Base-by-base conservation (phyloP, 92 coral and sea anemone genomes). In the Plumapathes pennacea region DNA sequence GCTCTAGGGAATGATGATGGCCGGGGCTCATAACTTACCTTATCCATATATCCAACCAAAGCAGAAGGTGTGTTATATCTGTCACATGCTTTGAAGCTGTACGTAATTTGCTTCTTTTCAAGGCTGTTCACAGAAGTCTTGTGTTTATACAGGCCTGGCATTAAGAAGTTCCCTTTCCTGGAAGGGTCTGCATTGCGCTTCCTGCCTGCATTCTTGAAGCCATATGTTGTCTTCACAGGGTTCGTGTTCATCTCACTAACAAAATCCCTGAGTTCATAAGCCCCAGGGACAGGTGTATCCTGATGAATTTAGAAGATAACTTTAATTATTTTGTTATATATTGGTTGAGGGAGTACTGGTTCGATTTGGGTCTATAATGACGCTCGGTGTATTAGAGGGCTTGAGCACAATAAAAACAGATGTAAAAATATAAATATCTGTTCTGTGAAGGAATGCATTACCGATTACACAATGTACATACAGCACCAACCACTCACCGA, bases 241-340 rank as follows among this genome's bases (percentile, higher is more conserved):
- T 92, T 92, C 6, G 68, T 63, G 21, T 76, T 62, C 50, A 84
- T 46, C 25, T 88, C 96, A 41, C 80, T 69, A 59, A 92, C 88
- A 74, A 92, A 92, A 38, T 92, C 84, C 54, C 80, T 73, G 10
- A 89, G 58, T 42, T 92, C 85, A 50, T 92, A 92, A 5, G 89
- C 52, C 3, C 98, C 98, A 41, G 98, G 98, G 39, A 88, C 90
- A 40, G 98, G 98, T 11, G 98, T 92, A 54, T 92, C 98, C 98
- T 92, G 14, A 39, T 22, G 18, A 8, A 5, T 2, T n/a, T 24
- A 3, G 28, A 52, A 30, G 17, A 13, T 11, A 28, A 51, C n/a
- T n/a, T n/a, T n/a, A n/a, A n/a, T n/a, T n/a, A n/a, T n/a, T n/a
- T n/a, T n/a, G n/a, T n/a, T n/a, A n/a, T n/a, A n/a, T n/a, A n/a